Conservation (phyloP, 2,797 vertebrate genomes). For the Cryptoprocta ferox region DNA sequence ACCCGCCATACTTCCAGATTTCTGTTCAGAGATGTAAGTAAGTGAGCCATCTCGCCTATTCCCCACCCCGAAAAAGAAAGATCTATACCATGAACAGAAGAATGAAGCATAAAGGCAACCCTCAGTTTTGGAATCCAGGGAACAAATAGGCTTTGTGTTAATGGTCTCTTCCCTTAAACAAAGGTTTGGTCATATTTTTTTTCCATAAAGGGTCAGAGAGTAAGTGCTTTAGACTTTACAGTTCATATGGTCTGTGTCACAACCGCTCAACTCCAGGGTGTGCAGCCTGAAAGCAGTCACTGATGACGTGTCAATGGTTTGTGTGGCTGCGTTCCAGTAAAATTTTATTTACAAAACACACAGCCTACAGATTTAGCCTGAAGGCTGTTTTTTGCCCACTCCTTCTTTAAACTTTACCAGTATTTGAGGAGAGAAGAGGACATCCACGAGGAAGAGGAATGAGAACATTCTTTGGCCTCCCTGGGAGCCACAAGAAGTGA, state of each 20-base stretch:
- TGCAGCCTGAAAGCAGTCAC: neutral
- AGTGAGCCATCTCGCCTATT: conserved; percentile 54
- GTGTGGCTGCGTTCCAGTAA: neutral
- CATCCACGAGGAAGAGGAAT: neutral
- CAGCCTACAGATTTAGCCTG: neutral
- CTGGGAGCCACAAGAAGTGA: neutral
- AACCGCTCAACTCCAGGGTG: too few relatives aligned
- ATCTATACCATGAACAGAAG: conserved; percentile 34
- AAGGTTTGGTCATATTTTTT: neutral
- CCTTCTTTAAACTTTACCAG: neutral
- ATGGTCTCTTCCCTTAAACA: neutral
- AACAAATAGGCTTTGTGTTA: neutral
- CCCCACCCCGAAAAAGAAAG: neutral
- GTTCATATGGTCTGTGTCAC: neutral
- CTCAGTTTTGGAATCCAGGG: neutral
- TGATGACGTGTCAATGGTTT: neutral
- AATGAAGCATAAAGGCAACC: neutral
- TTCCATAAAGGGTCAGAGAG: neutral
- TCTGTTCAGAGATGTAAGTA: conserved; percentile 72
- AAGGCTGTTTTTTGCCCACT: neutral
- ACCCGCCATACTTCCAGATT: conserved; percentile 67
- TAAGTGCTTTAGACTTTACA: neutral
- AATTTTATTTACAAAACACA: neutral
- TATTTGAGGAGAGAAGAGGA: neutral
- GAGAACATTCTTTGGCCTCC: neutral